Percentiles rank a stretch among this genome's conserved stretches.
Conservation (phyloP, 2,797 vertebrate genomes). For the Enteromius viviparus region DNA sequence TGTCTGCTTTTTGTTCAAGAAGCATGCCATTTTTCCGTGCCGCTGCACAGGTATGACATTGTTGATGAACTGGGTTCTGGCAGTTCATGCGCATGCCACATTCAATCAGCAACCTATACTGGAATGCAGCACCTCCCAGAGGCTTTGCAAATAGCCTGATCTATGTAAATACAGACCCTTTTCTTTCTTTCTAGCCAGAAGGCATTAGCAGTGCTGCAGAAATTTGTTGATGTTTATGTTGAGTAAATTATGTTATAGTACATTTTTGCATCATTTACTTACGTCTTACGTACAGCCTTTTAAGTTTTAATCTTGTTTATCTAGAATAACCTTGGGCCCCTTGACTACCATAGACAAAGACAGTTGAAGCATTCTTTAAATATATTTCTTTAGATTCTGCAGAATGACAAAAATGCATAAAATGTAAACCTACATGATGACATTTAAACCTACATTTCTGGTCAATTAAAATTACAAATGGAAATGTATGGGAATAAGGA, state of each 20-base stretch:
- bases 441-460: background rate
- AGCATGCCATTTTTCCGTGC: slow-evolving; percentile 53
- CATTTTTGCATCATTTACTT: background rate
- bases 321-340: background rate
- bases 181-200: slow-evolving; percentile 49
- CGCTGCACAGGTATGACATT: slow-evolving; percentile 66
- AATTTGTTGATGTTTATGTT: background rate
- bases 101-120: slow-evolving; percentile 69
- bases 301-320: background rate
- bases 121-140: slow-evolving; percentile 74
- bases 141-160: slow-evolving; percentile 72
- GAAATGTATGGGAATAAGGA: background rate
- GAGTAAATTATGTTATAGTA: background rate
- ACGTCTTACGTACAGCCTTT: too few relatives aligned
- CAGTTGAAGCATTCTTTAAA: background rate
- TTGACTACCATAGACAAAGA: background rate
- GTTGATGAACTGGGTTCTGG: slow-evolving; percentile 65
- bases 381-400: background rate
- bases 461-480: background rate
- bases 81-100: slow-evolving; percentile 66
- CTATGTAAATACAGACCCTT: slow-evolving; percentile 70
- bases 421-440: background rate
- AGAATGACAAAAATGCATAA: background rate
- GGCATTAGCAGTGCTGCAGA: background rate
- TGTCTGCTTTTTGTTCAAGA: slow-evolving; percentile 38